Percentiles rank a stretch among this genome's conserved stretches.
phyloP scores from a whole-genome alignment of 2,113 vertebrate species.

The Amia ocellicauda region DNA sequence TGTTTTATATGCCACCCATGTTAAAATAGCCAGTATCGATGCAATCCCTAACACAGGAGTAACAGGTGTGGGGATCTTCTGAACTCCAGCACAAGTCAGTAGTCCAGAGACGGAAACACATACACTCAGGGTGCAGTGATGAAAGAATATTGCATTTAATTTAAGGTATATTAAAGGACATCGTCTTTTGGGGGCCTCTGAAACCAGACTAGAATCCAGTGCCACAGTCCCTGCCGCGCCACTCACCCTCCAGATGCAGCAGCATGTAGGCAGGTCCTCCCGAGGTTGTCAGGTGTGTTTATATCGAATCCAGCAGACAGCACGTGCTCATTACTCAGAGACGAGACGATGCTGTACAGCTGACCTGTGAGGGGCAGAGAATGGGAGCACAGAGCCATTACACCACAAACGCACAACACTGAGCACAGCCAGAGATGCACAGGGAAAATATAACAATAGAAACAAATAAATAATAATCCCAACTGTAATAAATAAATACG shows the following conservation, averaged over 20 bases:
- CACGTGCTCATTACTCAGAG: slow-evolving; percentile 85
- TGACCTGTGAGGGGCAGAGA: slow-evolving; percentile 65
- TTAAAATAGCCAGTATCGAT: too few relatives aligned
- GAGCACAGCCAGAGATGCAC: not conserved
- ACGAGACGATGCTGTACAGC: slow-evolving; percentile 84
- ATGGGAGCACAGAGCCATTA: not conserved
- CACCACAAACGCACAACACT: too few relatives aligned
- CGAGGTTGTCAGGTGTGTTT: slow-evolving; percentile 81
- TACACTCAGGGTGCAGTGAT: too few relatives aligned
- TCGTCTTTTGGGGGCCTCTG: too few relatives aligned
- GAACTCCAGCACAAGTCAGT: too few relatives aligned
- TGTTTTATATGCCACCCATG: too few relatives aligned
- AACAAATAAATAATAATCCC: not conserved
- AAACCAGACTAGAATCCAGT: not conserved
- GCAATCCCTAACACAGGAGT: too few relatives aligned
- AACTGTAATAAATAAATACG: too few relatives aligned
- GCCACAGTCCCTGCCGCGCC: not conserved
- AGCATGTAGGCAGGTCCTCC: slow-evolving; percentile 91
- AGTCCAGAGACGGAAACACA: too few relatives aligned
- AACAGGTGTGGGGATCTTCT: too few relatives aligned
- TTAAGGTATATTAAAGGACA: too few relatives aligned
- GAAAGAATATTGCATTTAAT: too few relatives aligned
- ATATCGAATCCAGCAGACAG: slow-evolving; percentile 82
- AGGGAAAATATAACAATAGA: not conserved
- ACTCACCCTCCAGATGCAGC: slow-evolving; percentile 90